Base-by-base conservation (phyloP, 2,888 invertebrate species). In the Cantharis nigra region DNA sequence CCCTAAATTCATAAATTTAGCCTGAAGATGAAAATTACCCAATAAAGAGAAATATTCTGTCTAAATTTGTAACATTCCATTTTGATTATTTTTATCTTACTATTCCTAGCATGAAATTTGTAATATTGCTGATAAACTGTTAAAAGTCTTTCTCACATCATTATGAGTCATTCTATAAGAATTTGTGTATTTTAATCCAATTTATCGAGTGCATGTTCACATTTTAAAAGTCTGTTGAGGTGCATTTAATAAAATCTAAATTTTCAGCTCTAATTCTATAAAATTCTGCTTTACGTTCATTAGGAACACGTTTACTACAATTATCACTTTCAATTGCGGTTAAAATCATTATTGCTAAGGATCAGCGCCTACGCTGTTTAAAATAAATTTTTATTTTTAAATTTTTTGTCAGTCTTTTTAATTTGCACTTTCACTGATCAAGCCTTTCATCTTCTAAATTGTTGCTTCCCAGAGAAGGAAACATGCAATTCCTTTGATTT, bases 401-500 rank as follows among this genome's bases (percentile, higher is more conserved):
- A n/a, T 1, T 5, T 13, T 49, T 49, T 49, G 5, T n/a, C 5
- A n/a, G n/a, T 49, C n/a, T 49, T 49, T 3, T 49, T 49, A n/a
- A 49, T n/a, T 49, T n/a, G 49, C 49, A 49, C n/a, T 49, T 49
- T n/a, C n/a, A 49, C 3, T n/a, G 49, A 2, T 49, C 7, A n/a
- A n/a, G 49, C n/a, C 49, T n/a, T 49, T 49, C 49, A 49, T 49
- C 49, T 49, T 49, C 7, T 67, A 67, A 67, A 67, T 67, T 67
- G 26, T 67, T 23, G n/a, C 64, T 64, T 7, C 11, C 23, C 26
- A 23, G 65, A 67, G 69, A 69, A 74, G 74, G 74, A 74, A 74
- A 70, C 69, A 9, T 69, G 62, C 63, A 49, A 74, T 74, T 74
- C 16, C 28, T 74, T 30, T 74, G 74, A 74, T 69, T 74, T 74